Conservation (phyloP, 2,797 vertebrate genomes). For the Botia almorhae region DNA sequence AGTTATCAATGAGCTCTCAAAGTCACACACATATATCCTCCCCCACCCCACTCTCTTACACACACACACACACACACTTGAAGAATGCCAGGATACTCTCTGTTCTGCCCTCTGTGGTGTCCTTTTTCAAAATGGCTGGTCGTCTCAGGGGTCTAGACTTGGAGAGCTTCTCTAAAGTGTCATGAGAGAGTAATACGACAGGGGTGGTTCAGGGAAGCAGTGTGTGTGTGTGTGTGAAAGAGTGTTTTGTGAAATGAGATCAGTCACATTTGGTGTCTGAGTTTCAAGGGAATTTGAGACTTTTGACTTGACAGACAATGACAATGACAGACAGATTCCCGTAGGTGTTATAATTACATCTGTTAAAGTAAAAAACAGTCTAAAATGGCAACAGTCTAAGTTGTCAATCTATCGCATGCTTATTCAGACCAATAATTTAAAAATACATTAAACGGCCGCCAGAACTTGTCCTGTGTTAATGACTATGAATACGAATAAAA, state of each 20-base stretch:
- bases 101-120: slow-evolving; percentile 36
- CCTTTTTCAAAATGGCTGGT: slow-evolving; percentile 52
- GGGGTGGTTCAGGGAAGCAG: slow-evolving; percentile 41
- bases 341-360: background rate
- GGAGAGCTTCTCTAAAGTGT: slow-evolving; percentile 28
- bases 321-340: slow-evolving; percentile 9
- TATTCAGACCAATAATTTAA: too few species aligned
- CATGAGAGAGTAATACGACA: slow-evolving; percentile 36
- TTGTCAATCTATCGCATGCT: background rate
- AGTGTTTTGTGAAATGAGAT: slow-evolving; percentile 57
- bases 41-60: background rate
- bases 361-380: background rate
- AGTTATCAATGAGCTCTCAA: slow-evolving; percentile 55
- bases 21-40: slow-evolving; percentile 15
- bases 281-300: slow-evolving; percentile 35
- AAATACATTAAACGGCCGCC: too few species aligned
- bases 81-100: slow-evolving; percentile 29
- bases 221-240: slow-evolving; percentile 25
- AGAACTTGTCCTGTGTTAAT: too few species aligned
- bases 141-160: slow-evolving; percentile 25
- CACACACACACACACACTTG: background rate
- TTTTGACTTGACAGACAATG: slow-evolving; percentile 38
- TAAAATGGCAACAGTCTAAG: slow-evolving; percentile 1
- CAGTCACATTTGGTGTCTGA: slow-evolving; percentile 48
- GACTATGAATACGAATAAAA: too few species aligned